phyloP scores from a whole-genome alignment of 1,140 invertebrate genomes.

The Drosophila santomea region DNA sequence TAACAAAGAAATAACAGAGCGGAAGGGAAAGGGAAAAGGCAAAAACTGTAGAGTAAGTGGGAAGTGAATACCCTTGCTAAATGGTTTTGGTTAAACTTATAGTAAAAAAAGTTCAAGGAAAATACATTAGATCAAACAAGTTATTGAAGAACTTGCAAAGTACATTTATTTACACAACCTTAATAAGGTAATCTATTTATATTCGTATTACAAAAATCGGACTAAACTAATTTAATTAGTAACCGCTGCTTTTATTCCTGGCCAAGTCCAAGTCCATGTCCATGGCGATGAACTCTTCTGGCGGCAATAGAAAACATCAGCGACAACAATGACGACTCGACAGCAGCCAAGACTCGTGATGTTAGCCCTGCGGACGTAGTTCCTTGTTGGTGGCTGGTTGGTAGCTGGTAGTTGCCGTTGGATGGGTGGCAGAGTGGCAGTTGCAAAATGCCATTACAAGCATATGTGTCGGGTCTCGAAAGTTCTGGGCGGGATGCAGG shows the following conservation, averaged over 20 bases:
- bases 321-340: slow-evolving; percentile 29
- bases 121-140: too few relatives aligned
- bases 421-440: slow-evolving; percentile 43
- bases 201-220: too few relatives aligned
- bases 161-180: too few relatives aligned
- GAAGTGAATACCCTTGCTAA: slow-evolving; percentile 3
- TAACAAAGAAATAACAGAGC: slow-evolving; percentile 19
- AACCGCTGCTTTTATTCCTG: not conserved
- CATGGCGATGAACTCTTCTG: slow-evolving; percentile 1
- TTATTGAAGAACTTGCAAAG: too few relatives aligned
- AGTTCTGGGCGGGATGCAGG: slow-evolving; percentile 2
- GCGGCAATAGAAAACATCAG: slow-evolving; percentile 9
- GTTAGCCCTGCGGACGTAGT: slow-evolving; percentile 12
- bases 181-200: too few relatives aligned
- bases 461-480: slow-evolving; percentile 63
- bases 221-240: not conserved
- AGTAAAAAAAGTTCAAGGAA: too few relatives aligned
- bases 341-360: slow-evolving; percentile 11
- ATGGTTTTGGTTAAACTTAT: too few relatives aligned
- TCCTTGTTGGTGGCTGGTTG: slow-evolving; percentile 4
- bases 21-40: not conserved
- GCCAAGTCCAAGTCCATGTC: not conserved
- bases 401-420: not conserved
- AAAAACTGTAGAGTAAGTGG: too few relatives aligned
- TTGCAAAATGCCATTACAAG: slow-evolving; percentile 76